Evolutionary conservation across 2,113 vertebrate genomes (phyloP).

Genomic region (Romanogobio albipinnatus): DNA sequence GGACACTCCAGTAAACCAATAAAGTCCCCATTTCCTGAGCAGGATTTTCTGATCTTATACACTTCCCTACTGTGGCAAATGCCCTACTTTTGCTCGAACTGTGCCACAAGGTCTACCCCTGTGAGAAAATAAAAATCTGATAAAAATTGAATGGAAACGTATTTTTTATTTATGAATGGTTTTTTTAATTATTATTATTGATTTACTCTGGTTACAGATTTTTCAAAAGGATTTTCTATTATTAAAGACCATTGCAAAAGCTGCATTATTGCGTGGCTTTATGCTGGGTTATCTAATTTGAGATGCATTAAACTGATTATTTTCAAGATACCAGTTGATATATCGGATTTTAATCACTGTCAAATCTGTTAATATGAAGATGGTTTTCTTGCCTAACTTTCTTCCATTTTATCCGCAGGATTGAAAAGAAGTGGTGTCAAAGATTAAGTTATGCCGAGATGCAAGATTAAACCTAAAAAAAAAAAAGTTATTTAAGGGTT

Average conservation of each 20-base stretch:
- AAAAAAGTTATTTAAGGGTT: neutral
- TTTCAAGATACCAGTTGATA: no score
- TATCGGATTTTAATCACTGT: no score
- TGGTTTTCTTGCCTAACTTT: no score
- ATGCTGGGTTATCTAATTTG: no score
- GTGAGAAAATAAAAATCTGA: constrained; percentile 45
- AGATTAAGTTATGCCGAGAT: neutral
- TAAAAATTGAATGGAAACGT: neutral
- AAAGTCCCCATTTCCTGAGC: neutral
- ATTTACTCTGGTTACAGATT: neutral
- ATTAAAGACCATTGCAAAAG: no score
- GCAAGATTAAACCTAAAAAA: neutral
- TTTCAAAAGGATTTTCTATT: no score
- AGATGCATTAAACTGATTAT: no score
- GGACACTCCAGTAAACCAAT: constrained; percentile 24
- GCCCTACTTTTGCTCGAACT: constrained; percentile 7
- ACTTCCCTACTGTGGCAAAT: constrained; percentile 1
- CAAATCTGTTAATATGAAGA: no score
- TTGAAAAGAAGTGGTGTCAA: neutral
- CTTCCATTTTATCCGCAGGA: neutral
- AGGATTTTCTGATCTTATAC: constrained; percentile 17
- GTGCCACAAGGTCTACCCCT: constrained; percentile 26
- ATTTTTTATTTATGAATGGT: no score
- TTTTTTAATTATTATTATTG: neutral
- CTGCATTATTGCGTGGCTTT: no score